phyloP scores from a whole-genome alignment of 2,888 invertebrate species.

The Drosophila melanosoma region DNA sequence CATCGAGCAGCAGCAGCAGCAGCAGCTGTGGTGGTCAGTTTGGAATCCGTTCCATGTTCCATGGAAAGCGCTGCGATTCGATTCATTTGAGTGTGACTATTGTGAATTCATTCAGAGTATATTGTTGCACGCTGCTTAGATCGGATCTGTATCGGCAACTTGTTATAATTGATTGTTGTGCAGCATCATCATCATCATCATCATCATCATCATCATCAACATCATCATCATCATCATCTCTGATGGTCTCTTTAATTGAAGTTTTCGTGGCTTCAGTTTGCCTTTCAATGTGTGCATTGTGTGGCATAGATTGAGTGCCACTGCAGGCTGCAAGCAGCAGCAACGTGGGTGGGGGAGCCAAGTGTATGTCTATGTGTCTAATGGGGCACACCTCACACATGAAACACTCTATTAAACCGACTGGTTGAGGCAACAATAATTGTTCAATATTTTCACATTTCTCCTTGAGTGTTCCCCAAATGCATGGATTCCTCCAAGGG shows the following conservation, averaged over 20 bases:
- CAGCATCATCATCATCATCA: slow-evolving; percentile 64
- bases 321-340: slow-evolving; percentile 13
- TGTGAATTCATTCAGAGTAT: slow-evolving; percentile 50
- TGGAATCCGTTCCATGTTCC: slow-evolving; percentile 28
- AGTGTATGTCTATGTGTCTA: slow-evolving; percentile 11
- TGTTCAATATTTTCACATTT: background rate
- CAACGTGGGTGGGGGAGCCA: slow-evolving; percentile 16
- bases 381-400: slow-evolving; percentile 32
- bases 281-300: slow-evolving; percentile 37
- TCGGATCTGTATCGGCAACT: slow-evolving; percentile 63
- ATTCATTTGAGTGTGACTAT: slow-evolving; percentile 54
- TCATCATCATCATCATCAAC: slow-evolving; percentile 56
- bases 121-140: slow-evolving; percentile 31
- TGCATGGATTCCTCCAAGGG: background rate
- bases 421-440: slow-evolving; percentile 12
- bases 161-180: slow-evolving; percentile 79
- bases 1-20: slow-evolving; percentile 37
- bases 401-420: slow-evolving; percentile 17
- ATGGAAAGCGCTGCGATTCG: slow-evolving; percentile 74
- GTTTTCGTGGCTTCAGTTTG: slow-evolving; percentile 22
- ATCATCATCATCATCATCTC: too few species aligned
- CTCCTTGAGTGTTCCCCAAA: background rate
- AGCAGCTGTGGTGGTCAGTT: slow-evolving; percentile 19
- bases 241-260: slow-evolving; percentile 9
- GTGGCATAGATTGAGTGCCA: slow-evolving; percentile 37